A percentile compares a stretch with the other conserved stretches of the same genome.
phyloP scores from a whole-genome alignment of 2,113 vertebrate species.

The Caloenas nicobarica region DNA sequence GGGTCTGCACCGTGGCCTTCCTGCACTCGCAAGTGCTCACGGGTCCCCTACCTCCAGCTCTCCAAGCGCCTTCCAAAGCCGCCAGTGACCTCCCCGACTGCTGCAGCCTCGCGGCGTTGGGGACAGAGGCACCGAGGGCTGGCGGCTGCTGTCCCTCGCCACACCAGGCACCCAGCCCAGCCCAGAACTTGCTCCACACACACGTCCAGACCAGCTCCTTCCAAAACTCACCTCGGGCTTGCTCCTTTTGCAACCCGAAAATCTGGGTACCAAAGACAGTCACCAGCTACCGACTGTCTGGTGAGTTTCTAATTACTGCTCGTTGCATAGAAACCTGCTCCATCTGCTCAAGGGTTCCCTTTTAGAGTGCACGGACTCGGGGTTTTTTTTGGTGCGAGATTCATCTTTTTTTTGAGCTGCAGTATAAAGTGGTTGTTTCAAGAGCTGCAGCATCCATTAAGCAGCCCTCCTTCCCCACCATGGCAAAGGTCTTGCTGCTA shows the following conservation, averaged over 20 bases:
- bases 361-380: neutral
- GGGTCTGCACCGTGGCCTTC: accelerated
- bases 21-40: neutral
- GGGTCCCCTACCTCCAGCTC: neutral
- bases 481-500: neutral
- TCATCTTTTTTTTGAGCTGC: neutral
- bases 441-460: neutral
- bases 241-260: neutral
- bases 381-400: neutral
- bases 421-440: neutral
- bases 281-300: neutral
- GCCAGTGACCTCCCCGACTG: neutral
- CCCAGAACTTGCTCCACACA: accelerated
- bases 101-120: accelerated
- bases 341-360: constrained; percentile 26
- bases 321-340: constrained; percentile 16
- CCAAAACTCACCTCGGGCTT: neutral
- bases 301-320: constrained; percentile 7
- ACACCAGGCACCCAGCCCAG: accelerated
- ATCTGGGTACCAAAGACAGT: neutral
- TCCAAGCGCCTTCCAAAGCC: neutral
- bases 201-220: neutral
- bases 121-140: accelerated
- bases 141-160: neutral
- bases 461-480: neutral